Evolutionary conservation across 2,888 invertebrate species (phyloP).

Genomic region (Drosophila yooni): DNA sequence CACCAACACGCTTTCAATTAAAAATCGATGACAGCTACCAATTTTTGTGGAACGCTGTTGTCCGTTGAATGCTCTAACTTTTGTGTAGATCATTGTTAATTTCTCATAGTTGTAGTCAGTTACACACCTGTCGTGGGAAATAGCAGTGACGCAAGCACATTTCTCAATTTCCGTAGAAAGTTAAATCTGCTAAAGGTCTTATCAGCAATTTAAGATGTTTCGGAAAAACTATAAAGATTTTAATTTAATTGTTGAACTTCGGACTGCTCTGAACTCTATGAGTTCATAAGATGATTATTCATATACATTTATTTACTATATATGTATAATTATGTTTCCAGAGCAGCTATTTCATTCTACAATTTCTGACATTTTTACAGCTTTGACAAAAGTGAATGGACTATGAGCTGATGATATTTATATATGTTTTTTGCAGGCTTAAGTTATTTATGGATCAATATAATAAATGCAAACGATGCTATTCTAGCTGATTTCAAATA

Average conservation of each 20-base stretch:
- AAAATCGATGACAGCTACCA: constrained; percentile 72
- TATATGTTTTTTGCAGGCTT: neutral
- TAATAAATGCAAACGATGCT: neutral
- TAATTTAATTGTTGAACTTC: constrained; percentile 3
- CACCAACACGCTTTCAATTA: constrained; percentile 74
- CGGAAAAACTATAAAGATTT: neutral
- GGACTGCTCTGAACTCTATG: too few relatives aligned
- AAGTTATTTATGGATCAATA: neutral
- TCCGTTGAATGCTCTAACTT: constrained; percentile 43
- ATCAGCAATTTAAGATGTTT: neutral
- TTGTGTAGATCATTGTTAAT: constrained; percentile 16
- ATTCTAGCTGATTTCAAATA: neutral
- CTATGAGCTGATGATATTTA: neutral
- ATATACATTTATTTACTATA: neutral
- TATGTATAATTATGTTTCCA: neutral
- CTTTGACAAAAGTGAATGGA: neutral
- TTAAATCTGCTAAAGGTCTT: constrained; percentile 4
- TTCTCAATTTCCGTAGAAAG: constrained; percentile 27
- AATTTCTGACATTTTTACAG: neutral
- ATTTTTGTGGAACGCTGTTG: constrained; percentile 48
- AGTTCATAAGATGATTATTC: neutral
- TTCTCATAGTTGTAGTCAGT: constrained; percentile 22
- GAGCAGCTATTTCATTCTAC: neutral
- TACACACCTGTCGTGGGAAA: constrained; percentile 20
- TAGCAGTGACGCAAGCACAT: neutral